Percentiles rank a stretch among this genome's conserved stretches.
These are phyloP conservation scores for Leptopterna dolabrata DNA, from an alignment of 2,888 invertebrate genomes.

Conservation along the genomic window DNA sequence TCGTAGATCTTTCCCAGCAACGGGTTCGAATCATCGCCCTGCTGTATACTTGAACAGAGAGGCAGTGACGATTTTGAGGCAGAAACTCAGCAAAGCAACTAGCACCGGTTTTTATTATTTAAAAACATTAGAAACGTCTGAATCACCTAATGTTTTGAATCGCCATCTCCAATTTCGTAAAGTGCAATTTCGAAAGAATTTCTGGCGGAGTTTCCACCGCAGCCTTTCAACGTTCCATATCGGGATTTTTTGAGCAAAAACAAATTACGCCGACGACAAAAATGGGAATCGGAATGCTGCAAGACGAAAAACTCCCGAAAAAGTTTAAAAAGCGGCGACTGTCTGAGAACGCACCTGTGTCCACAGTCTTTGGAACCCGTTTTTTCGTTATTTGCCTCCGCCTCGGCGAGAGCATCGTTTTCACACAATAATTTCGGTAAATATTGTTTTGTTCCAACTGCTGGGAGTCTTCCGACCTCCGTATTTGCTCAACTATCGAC, in stretches of 20 bases:
- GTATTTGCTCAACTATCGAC: background rate
- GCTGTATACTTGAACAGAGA: no score
- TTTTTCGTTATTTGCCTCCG: conserved; percentile 24
- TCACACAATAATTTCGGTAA: conserved; percentile 18
- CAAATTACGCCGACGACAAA: background rate
- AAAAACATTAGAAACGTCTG: no score
- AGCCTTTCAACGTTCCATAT: background rate
- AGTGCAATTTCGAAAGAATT: background rate
- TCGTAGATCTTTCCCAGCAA: no score
- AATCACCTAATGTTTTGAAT: no score
- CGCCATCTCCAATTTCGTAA: no score
- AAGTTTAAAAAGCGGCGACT: conserved; percentile 2
- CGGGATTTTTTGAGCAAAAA: conserved; percentile 1
- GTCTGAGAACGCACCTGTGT: conserved; percentile 27
- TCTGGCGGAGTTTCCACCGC: background rate
- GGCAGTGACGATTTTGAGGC: no score
- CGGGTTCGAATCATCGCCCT: no score
- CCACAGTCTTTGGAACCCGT: conserved; percentile 7
- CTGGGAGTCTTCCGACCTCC: background rate
- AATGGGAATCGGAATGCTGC: background rate
- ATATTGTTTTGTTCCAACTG: background rate
- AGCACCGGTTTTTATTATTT: no score
- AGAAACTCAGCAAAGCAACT: no score
- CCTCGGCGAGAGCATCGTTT: conserved; percentile 16
- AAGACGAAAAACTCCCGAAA: background rate